These are phyloP conservation scores for Thymelicus lineola DNA, from an alignment of 2,888 invertebrate species.

Conservation along the genomic window DNA sequence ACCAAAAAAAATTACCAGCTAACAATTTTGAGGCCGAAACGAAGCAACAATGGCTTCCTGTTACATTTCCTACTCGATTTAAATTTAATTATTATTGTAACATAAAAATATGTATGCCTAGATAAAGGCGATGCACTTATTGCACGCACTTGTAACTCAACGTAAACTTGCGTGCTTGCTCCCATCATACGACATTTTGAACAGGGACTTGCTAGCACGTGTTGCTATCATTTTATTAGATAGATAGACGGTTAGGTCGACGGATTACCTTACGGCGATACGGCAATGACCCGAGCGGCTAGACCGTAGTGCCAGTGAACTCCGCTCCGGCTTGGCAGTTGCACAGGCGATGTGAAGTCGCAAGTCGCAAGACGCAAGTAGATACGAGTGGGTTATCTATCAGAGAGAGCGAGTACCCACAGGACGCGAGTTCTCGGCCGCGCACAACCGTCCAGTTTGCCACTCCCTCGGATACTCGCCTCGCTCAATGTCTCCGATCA, in stretches of 20 bases:
- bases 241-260: slow-evolving; percentile 15
- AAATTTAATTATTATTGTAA: too few species aligned
- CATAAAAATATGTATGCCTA: too few species aligned
- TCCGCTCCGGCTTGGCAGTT: slow-evolving; percentile 57
- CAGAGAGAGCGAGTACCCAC: slow-evolving; percentile 51
- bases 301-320: slow-evolving; percentile 64
- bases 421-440: slow-evolving; percentile 43
- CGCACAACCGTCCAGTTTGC: slow-evolving; percentile 63
- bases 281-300: slow-evolving; percentile 62
- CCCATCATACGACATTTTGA: not conserved
- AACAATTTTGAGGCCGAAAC: too few species aligned
- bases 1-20: too few species aligned
- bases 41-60: too few species aligned
- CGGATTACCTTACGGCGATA: slow-evolving; percentile 54
- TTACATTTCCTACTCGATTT: too few species aligned
- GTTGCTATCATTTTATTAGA: not conserved
- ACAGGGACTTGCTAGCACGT: slow-evolving; percentile 3
- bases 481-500: slow-evolving; percentile 37
- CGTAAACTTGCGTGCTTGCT: not conserved
- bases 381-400: slow-evolving; percentile 56
- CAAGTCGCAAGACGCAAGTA: slow-evolving; percentile 32
- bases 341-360: slow-evolving; percentile 47
- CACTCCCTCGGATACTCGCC: slow-evolving; percentile 58
- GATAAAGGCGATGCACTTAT: too few species aligned
- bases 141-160: too few species aligned